Conservation (phyloP, 2,113 vertebrate species). For the Muscicapa adusta region DNA sequence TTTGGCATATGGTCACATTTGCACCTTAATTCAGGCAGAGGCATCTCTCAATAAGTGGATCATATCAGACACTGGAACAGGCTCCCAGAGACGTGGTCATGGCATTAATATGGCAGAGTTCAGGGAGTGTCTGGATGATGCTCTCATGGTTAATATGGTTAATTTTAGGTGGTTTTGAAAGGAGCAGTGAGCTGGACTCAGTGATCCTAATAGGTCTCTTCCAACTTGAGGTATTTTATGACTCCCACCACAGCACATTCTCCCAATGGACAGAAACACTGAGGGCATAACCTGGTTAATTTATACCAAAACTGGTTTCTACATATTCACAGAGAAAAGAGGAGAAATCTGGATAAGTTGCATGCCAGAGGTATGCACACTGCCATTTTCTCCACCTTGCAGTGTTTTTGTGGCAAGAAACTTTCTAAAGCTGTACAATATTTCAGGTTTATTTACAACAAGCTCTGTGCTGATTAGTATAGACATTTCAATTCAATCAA, state of each 20-base stretch:
- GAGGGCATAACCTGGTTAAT: not conserved
- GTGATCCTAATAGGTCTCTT: not conserved
- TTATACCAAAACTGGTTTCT: not conserved
- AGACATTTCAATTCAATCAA: slow-evolving; percentile 13
- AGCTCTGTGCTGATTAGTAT: not conserved
- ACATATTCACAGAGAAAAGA: not conserved
- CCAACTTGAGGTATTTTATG: not conserved
- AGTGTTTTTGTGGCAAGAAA: not conserved
- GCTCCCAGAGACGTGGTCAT: not conserved
- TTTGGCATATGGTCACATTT: not conserved
- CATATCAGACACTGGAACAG: not conserved
- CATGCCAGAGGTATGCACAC: not conserved
- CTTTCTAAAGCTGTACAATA: not conserved
- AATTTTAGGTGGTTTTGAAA: not conserved
- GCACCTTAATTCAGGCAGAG: not conserved
- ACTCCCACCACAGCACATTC: not conserved
- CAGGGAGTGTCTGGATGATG: not conserved
- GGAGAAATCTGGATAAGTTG: not conserved
- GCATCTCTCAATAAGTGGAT: not conserved
- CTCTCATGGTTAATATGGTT: not conserved
- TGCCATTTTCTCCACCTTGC: not conserved
- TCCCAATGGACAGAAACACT: not conserved
- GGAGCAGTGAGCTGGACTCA: not conserved
- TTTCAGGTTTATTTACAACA: not conserved
- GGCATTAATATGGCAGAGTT: not conserved